Conservation (phyloP, 2,113 vertebrate species). For the Leptosomus discolor region DNA sequence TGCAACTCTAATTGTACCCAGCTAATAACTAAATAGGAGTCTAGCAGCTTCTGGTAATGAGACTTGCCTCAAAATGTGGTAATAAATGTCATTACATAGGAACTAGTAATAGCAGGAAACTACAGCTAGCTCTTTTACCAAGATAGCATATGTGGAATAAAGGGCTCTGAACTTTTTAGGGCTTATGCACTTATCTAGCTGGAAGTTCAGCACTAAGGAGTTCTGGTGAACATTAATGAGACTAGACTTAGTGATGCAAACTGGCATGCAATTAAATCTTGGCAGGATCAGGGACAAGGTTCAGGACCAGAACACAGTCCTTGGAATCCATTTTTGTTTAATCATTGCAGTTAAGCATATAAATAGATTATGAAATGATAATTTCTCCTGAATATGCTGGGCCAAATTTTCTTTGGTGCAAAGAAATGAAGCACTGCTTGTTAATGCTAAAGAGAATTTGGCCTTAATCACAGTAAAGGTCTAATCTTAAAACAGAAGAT, state of each 20-base stretch:
- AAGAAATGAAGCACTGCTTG: neutral
- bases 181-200: neutral
- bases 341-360: neutral
- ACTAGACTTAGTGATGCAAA: neutral
- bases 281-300: neutral
- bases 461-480: neutral
- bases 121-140: neutral
- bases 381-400: neutral
- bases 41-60: constrained; percentile 43
- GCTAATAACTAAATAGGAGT: constrained; percentile 55
- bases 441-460: neutral
- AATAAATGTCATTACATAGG: constrained; percentile 35
- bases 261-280: neutral
- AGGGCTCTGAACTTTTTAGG: neutral
- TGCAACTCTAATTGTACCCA: constrained; percentile 36
- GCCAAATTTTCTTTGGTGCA: neutral
- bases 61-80: constrained; percentile 29
- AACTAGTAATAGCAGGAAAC: neutral
- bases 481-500: neutral
- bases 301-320: neutral
- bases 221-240: neutral
- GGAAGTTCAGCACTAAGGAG: neutral
- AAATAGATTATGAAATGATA: neutral
- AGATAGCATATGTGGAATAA: neutral
- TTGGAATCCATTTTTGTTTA: neutral